Conservation (phyloP, 2,888 invertebrate species). For the Euproctis similis region DNA sequence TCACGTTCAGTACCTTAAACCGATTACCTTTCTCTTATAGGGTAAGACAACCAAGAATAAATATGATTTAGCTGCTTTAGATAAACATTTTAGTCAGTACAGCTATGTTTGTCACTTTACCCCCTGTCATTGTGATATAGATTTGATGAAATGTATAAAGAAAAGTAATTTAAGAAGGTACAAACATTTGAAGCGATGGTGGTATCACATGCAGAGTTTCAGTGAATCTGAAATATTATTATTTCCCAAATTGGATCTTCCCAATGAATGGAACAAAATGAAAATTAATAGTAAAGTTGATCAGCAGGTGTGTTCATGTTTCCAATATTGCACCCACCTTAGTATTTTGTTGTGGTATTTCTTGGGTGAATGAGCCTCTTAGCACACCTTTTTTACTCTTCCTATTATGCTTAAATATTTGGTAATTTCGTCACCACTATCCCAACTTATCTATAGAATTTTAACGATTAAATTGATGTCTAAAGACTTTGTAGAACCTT, state of each 20-base stretch:
- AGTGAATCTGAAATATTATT: constrained; percentile 60
- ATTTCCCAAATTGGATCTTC: constrained; percentile 46
- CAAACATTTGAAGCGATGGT: constrained; percentile 76
- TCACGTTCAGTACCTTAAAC: constrained; percentile 26
- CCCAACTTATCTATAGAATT: constrained; percentile 1
- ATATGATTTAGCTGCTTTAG: constrained; percentile 44
- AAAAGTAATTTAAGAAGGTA: constrained; percentile 51
- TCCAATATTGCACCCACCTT: constrained; percentile 10
- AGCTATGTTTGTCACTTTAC: constrained; percentile 76
- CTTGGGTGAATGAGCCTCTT: constrained; percentile 4
- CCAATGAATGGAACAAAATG: constrained; percentile 30
- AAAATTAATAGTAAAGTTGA: constrained; percentile 38
- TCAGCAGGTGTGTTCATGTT: constrained; percentile 44
- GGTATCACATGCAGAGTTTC: constrained; percentile 77
- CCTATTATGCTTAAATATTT: too few species aligned
- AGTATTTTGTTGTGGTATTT: constrained; percentile 4
- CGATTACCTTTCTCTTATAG: constrained; percentile 41
- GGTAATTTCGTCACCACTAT: constrained; percentile 52
- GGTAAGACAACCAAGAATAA: constrained; percentile 30
- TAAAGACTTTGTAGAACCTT: too few species aligned
- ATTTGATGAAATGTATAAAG: constrained; percentile 44
- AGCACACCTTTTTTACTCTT: constrained; percentile 12
- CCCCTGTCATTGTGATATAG: constrained; percentile 70
- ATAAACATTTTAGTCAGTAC: constrained; percentile 64
- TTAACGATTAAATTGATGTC: too few species aligned